Base-by-base conservation (phyloP, 2,797 vertebrate genomes). In the Thaleichthys pacificus region DNA sequence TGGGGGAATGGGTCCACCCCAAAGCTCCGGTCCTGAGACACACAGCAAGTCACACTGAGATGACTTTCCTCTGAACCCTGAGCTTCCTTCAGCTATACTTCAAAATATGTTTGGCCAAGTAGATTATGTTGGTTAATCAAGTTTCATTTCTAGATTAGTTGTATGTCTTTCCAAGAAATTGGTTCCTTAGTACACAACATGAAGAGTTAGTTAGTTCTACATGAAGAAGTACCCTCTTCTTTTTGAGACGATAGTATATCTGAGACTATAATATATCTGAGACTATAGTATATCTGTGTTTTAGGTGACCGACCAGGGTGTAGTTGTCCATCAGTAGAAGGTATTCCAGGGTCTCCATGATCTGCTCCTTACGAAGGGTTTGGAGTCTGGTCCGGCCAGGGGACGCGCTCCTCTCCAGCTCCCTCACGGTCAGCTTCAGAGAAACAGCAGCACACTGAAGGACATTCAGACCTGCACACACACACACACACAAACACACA, bases 321-420 rank as follows among this genome's bases (percentile, higher is more conserved):
- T 79, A 81, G 64, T 89, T 92, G 78, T 92, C 92, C 94, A 96
- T 96, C 80, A 94, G 91, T 42, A 97, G 77, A 51, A 97, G 84
- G 78, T 91, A 95, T 65, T 89, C 88, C 38, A 97, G 91, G 0
- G 93, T 93, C 77, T 95, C 93, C 73, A 91, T 89, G 79, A 95
- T 91, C 66, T 95, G 94, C n/a, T 92, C 88, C 73, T 79, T 92
- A 5, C 86, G 86, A 0, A 95, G 87, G 0, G 15, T 66, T 68
- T 92, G 81, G 21, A 95, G 69, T 70, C 85, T 83, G 2, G 0
- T 4, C 54, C 82, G 66, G 0, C n/a, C 63, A 2, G 49, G n/a
- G 0, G 54, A 5, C 21, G 19, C 1, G 0, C 69, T 38, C 6
- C 73, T 61, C 19, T 88, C 89, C 70, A 84, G 78, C 5, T 92